Percentiles rank a stretch among this genome's conserved stretches.
These are phyloP conservation scores for Heliopora coerulea DNA, from an alignment of 92 coral and sea anemone genomes.

Conservation along the genomic window DNA sequence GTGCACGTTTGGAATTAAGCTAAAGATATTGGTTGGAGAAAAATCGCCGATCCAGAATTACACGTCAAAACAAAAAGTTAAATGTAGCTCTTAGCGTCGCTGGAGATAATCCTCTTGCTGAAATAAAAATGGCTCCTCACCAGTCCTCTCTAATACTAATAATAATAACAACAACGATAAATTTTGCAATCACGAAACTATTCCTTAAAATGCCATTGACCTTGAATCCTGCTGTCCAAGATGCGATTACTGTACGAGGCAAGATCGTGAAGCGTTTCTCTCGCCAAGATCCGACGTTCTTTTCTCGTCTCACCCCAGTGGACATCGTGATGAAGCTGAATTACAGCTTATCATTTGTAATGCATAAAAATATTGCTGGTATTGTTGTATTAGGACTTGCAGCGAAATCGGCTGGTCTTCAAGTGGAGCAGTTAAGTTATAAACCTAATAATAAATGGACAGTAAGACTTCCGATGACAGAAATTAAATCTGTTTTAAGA, in stretches of 20 bases:
- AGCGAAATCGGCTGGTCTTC: constrained; percentile 30
- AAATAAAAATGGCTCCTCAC: constrained; percentile 27
- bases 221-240: constrained; percentile 37
- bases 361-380: constrained; percentile 21
- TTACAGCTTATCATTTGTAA: constrained; percentile 6
- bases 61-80: too few species aligned
- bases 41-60: too few species aligned
- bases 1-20: too few species aligned
- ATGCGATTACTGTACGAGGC: constrained; percentile 5
- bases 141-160: constrained; percentile 17
- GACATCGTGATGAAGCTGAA: constrained; percentile 7
- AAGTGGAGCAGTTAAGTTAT: not conserved
- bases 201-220: constrained; percentile 35
- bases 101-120: constrained; percentile 16
- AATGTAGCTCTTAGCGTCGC: constrained; percentile 7
- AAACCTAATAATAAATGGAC: constrained; percentile 26
- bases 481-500: not conserved
- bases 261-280: not conserved
- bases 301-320: constrained; percentile 10
- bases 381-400: constrained; percentile 21
- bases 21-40: too few species aligned
- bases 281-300: not conserved
- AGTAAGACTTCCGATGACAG: constrained; percentile 12
- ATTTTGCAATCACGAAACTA: constrained; percentile 36
- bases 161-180: constrained; percentile 25